phyloP scores from a whole-genome alignment of 1,140 invertebrate genomes.

The Zaprionus africanus region DNA sequence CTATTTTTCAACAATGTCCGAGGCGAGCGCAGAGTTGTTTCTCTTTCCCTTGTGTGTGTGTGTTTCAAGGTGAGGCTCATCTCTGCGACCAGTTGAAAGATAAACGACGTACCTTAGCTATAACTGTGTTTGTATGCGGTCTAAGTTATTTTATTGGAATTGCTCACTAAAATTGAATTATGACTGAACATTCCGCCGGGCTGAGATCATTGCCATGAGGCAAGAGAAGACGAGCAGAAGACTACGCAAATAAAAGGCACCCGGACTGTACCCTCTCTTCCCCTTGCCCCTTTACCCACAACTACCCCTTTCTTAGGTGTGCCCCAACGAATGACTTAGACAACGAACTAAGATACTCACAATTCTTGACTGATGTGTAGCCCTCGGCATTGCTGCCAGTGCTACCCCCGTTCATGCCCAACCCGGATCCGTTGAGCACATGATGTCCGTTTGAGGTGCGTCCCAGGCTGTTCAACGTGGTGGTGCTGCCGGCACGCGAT shows the following conservation, averaged over 20 bases:
- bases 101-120: slow-evolving; percentile 25
- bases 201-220: slow-evolving; percentile 19
- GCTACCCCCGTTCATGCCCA: slow-evolving; percentile 73
- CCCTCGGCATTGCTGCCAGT: slow-evolving; percentile 77
- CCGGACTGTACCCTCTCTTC: slow-evolving; percentile 10
- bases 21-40: slow-evolving; percentile 38
- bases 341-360: slow-evolving; percentile 74
- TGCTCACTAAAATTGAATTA: slow-evolving; percentile 11
- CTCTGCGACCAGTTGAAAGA: slow-evolving; percentile 25
- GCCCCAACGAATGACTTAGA: slow-evolving; percentile 54
- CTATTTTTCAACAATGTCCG: slow-evolving; percentile 52
- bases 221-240: slow-evolving; percentile 21
- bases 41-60: slow-evolving; percentile 22
- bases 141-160: slow-evolving; percentile 15
- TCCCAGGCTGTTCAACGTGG: slow-evolving; percentile 86
- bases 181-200: neutral
- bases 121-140: slow-evolving; percentile 13
- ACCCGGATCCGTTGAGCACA: slow-evolving; percentile 61
- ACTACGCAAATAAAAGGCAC: slow-evolving; percentile 22
- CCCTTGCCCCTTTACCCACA: neutral
- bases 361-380: slow-evolving; percentile 84
- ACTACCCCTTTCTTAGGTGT: neutral
- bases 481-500: slow-evolving; percentile 86
- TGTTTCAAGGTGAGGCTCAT: slow-evolving; percentile 50
- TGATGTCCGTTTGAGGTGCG: slow-evolving; percentile 76